phyloP scores from a whole-genome alignment of 2,797 vertebrate species.

The Chaetophractus vellerosus region DNA sequence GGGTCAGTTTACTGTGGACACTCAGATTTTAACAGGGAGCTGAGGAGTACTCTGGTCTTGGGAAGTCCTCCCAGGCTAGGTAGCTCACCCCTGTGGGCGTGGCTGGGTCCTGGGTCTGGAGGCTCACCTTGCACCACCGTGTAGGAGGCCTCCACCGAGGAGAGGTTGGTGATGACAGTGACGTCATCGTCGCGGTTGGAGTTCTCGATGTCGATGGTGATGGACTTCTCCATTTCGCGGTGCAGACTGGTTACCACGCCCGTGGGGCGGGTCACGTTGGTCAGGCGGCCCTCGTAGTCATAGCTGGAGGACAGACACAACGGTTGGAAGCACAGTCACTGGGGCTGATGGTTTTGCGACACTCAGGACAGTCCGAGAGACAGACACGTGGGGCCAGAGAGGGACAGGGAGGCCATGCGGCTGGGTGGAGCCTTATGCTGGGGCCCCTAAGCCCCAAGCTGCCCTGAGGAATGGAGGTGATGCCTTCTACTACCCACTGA shows the following conservation, averaged over 20 bases:
- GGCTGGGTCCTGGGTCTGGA: not conserved
- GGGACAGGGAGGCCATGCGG: not conserved
- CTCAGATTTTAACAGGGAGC: not conserved
- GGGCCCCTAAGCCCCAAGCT: not conserved
- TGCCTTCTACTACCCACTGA: not conserved
- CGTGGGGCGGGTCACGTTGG: constrained; percentile 98
- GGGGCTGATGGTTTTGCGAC: not conserved
- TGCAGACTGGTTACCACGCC: constrained; percentile 99
- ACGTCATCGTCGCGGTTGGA: constrained; percentile 99
- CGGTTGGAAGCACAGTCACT: not conserved
- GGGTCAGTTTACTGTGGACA: not conserved
- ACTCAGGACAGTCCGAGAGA: not conserved
- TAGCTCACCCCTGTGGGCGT: too few species aligned
- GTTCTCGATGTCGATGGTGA: constrained; percentile 99
- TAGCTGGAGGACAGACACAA: constrained; percentile 92
- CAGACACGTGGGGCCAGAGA: not conserved
- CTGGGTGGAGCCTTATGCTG: rapidly evolving
- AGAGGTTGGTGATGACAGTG: constrained; percentile 99
- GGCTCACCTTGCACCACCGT: constrained; percentile 98
- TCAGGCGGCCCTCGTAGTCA: constrained; percentile 98
- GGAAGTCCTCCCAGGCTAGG: not conserved
- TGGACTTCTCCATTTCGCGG: constrained; percentile 98
- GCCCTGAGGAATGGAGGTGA: not conserved
- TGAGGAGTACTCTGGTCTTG: not conserved
- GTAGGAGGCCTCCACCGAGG: constrained; percentile 98